These are phyloP conservation scores for Lepidochrysops patricia DNA, from an alignment of 2,888 invertebrate genomes.

Conservation along the genomic window DNA sequence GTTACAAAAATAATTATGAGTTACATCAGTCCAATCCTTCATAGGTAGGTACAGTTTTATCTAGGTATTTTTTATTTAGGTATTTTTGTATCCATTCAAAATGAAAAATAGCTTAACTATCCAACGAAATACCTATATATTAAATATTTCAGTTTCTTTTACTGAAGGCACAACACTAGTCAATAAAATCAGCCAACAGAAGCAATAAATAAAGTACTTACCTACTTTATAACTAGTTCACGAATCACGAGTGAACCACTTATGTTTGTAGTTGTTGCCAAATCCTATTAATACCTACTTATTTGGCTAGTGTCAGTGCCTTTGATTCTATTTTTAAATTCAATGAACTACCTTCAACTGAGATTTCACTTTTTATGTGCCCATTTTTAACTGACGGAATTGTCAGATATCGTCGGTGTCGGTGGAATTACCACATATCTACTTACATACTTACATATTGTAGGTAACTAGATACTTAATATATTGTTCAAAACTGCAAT, in stretches of 20 bases:
- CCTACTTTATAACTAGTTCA: background rate
- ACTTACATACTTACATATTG: too few relatives aligned
- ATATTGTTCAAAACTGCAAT: too few relatives aligned
- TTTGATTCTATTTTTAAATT: constrained; percentile 10
- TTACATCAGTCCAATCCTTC: too few relatives aligned
- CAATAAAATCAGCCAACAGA: background rate
- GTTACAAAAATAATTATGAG: background rate
- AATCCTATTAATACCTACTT: constrained; percentile 7
- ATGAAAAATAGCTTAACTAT: background rate
- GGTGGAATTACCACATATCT: too few relatives aligned
- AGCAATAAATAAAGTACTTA: background rate
- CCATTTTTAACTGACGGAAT: too few relatives aligned
- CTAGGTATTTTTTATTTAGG: background rate
- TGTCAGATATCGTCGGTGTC: too few relatives aligned
- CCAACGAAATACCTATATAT: too few relatives aligned
- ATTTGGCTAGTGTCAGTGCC: background rate
- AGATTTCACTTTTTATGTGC: background rate
- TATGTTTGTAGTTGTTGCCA: background rate
- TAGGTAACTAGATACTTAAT: too few relatives aligned
- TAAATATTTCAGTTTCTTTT: too few relatives aligned
- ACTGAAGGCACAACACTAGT: background rate
- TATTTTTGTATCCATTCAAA: background rate
- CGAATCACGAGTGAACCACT: background rate
- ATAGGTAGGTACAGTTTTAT: too few relatives aligned
- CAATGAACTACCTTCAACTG: constrained; percentile 5